Evolutionary conservation across 2,888 invertebrate species (phyloP), one percentile per base, ranked within the genome.

Genomic region (Camptogramma bilineatum): DNA sequence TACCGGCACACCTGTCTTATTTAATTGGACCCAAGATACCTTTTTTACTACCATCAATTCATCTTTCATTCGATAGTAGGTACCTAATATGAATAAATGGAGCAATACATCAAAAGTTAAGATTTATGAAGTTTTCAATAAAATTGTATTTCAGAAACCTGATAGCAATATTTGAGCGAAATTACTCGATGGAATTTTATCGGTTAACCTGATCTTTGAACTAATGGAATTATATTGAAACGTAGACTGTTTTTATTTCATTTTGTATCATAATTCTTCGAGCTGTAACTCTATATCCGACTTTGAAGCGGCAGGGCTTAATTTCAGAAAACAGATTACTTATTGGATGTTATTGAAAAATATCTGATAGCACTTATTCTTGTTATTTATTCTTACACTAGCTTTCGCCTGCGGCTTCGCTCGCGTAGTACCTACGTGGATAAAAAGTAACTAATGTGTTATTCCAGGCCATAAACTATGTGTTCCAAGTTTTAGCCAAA

Each of bases 11-110:
- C 72, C 71, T 72, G 75, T 74, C 77, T 71, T 62, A 68, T 62
- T 68, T 76, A 81, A 78, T 78, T 79, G 74, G 69, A 64, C 62
- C 61, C 67, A 42, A 72, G 69, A 68, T 68, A 55, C 17, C 51
- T 17, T 66, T 58, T 69, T 67, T 70, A 71, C 61, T 64, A 39
- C 47, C 52, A 62, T 58, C 61, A 67, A 66, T 69, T 68, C 59
- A 28, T 64, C 64, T 64, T 70, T 55, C 47, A 66, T 69, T 63
- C 56, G 64, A 69, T 71, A 71, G 46, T 46, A n/a, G n/a, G n/a
- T n/a, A n/a, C n/a, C n/a, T n/a, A 55, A 65, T 61, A 62, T 68
- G 64, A 64, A 69, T 64, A 62, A 69, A 69, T 66, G 66, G 67
- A 54, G 62, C 44, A 58, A 42, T 66, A 58, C 66, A 62, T 69